Base-by-base conservation (phyloP, 1,140 invertebrate species). In the Lasaia peninsularis region DNA sequence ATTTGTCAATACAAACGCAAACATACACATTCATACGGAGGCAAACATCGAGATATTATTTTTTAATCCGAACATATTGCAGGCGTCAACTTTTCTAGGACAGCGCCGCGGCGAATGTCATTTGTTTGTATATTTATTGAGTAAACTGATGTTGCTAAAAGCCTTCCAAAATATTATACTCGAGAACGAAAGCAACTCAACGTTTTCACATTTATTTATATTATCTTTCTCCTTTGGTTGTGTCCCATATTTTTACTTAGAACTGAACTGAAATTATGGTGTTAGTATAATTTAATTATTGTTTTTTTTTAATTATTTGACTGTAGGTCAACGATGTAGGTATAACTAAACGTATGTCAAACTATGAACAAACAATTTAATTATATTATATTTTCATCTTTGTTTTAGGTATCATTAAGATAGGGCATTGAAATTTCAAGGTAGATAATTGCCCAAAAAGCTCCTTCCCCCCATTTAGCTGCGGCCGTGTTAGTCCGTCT, bases 1-100 rank as follows among this genome's bases (percentile, higher is more conserved):
- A 35, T 55, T 40, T 40, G 52, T 55, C 52, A 55, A 55, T 54
- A 54, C 28, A 10, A 60, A 62, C 31, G 54, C 48, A 62, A 65
- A 65, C 59, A 64, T 18, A 52, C 18, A 11, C 53, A 56, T 50
- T 49, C 56, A 65, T 64, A 56, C 51, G 53, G 21, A 37, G 61
- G 58, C 66, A 74, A 71, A 75, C 70, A 65, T 34, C 56, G 57
- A 34, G 61, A 77, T 78, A 82, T 84, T 77, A 81, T 79, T 80
- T 80, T 82, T 80, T 80, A 80, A 82, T 79, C 79, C 76, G 65
- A 58, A 73, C 76, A 85, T 85, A 82, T 85, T 82, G 81, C 81
- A 77, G 53, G 66, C 78, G 81, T 62, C 62, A 67, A 65, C 54
- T 70, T 71, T 57, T 69, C 62, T 71, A 63, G 57, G 57, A 31